Evolutionary conservation across 37 sponge, comb jelly and placozoan species (phyloP).

Genomic region (Eunapius fragilis): DNA sequence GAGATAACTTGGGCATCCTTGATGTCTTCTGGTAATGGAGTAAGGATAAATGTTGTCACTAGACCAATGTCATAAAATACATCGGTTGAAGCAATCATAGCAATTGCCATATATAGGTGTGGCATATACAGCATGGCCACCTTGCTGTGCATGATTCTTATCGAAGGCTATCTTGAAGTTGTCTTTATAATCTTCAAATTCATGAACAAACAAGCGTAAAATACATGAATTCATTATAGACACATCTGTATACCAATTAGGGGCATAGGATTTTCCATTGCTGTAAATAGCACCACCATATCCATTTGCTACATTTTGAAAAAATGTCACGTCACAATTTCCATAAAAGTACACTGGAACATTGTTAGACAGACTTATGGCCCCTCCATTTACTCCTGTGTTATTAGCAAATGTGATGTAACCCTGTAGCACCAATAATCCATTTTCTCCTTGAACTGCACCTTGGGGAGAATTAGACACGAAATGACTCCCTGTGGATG

Average conservation of each 20-base stretch:
- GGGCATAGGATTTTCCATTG: too few species aligned
- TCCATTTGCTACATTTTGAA: background rate
- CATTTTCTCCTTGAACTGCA: background rate
- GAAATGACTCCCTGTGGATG: slow-evolving; percentile 22
- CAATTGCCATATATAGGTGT: slow-evolving; percentile 31
- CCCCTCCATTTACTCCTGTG: slow-evolving; percentile 32
- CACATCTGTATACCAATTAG: too few species aligned
- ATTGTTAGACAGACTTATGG: slow-evolving; percentile 20
- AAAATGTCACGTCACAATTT: slow-evolving; percentile 8
- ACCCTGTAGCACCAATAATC: slow-evolving; percentile 16
- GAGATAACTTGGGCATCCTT: too few species aligned
- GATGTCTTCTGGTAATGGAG: too few species aligned
- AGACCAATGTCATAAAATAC: too few species aligned
- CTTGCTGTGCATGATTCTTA: background rate
- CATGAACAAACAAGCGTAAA: too few species aligned
- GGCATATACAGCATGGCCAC: slow-evolving; percentile 40
- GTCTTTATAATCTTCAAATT: background rate
- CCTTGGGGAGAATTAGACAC: slow-evolving; percentile 18
- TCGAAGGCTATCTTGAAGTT: slow-evolving; percentile 10
- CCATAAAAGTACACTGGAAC: slow-evolving; percentile 10
- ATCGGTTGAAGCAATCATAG: too few species aligned
- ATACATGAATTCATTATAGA: too few species aligned
- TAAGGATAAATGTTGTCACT: too few species aligned
- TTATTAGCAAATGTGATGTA: slow-evolving; percentile 13
- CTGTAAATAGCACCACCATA: slow-evolving; percentile 41